A percentile compares a stretch with the other conserved stretches of the same genome.
Evolutionary conservation across 2,113 vertebrate genomes (phyloP).

Genomic region (Tachycineta bicolor): DNA sequence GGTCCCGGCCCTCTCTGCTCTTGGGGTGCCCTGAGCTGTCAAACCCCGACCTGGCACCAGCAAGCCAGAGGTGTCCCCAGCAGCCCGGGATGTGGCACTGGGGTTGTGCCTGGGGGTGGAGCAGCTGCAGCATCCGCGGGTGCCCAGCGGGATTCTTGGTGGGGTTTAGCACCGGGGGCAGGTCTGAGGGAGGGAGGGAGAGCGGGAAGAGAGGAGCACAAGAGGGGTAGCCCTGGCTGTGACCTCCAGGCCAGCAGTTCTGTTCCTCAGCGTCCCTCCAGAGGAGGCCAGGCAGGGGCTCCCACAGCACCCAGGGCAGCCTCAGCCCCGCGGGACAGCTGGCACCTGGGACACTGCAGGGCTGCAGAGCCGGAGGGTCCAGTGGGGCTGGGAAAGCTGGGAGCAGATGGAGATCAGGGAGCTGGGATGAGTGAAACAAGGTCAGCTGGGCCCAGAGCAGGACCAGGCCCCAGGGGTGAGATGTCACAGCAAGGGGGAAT

Average conservation of each 20-base stretch:
- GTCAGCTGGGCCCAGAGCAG: neutral
- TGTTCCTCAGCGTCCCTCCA: neutral
- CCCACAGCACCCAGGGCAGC: neutral
- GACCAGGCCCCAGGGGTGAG: fast-evolving
- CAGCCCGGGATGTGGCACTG: fast-evolving
- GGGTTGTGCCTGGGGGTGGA: neutral
- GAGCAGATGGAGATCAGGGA: neutral
- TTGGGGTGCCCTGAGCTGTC: neutral
- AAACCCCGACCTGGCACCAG: neutral
- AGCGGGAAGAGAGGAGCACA: neutral
- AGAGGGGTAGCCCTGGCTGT: neutral
- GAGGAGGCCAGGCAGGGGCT: neutral
- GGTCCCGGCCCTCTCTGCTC: neutral
- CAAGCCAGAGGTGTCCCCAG: neutral
- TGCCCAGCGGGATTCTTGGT: neutral
- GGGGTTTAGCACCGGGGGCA: neutral
- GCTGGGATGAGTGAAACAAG: neutral
- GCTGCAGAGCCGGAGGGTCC: neutral
- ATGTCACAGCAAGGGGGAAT: neutral
- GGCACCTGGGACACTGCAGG: neutral
- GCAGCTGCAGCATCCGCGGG: neutral
- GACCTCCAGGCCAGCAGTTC: neutral
- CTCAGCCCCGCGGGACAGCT: neutral
- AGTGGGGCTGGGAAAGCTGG: neutral
- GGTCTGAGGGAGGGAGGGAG: neutral